phyloP scores from a whole-genome alignment of 2,113 vertebrate species.

The Daboia siamensis region DNA sequence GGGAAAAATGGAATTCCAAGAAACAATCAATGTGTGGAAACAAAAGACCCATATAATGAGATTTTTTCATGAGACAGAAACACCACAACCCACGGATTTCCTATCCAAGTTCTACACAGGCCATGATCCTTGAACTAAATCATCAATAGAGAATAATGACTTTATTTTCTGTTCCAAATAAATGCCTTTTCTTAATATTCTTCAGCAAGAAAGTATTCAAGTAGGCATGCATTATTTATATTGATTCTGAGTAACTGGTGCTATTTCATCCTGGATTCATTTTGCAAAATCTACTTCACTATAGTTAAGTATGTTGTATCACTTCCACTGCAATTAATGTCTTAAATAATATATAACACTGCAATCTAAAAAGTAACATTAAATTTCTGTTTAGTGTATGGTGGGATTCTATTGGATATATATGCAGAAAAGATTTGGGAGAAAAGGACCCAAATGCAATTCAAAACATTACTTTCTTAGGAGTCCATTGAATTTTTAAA shows the following conservation, averaged over 20 bases:
- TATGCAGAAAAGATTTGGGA: background rate
- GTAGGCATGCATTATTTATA: background rate
- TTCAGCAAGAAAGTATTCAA: background rate
- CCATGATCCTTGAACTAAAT: slow-evolving; percentile 79
- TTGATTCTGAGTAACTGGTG: background rate
- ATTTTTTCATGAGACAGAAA: slow-evolving; percentile 85
- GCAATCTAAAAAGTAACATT: background rate
- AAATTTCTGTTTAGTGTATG: background rate
- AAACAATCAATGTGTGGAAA: slow-evolving; percentile 93
- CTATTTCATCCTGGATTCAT: background rate
- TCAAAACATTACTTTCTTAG: background rate
- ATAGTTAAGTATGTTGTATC: background rate
- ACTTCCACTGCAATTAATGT: background rate
- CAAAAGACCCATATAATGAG: slow-evolving; percentile 96
- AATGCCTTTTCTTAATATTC: slow-evolving; percentile 40
- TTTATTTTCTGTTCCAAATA: slow-evolving; percentile 61
- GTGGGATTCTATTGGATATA: background rate
- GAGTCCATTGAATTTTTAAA: background rate
- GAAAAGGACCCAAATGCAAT: background rate
- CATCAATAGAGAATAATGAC: slow-evolving; percentile 4
- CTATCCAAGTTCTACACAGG: slow-evolving; percentile 91
- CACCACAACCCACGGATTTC: slow-evolving; percentile 80
- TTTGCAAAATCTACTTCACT: background rate
- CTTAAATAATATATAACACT: background rate
- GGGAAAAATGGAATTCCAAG: slow-evolving; percentile 95